These are phyloP conservation scores for Ardeotis arabs DNA, from an alignment of 2,113 vertebrate species.

Conservation along the genomic window DNA sequence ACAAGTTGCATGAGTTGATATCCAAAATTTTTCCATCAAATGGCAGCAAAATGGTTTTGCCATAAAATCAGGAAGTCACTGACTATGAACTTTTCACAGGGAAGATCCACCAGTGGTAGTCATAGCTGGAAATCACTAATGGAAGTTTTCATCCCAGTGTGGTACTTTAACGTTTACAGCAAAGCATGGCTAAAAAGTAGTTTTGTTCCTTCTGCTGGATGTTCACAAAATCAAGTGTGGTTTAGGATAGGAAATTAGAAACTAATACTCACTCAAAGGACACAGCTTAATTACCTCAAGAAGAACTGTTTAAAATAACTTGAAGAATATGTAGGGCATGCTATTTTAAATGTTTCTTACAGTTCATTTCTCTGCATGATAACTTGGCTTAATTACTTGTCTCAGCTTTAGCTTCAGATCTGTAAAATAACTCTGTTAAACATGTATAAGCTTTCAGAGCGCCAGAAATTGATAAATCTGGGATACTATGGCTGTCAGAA, in stretches of 20 bases:
- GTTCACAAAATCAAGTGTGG: not conserved
- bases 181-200: not conserved
- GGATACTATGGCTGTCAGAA: not conserved
- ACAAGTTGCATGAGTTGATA: not conserved
- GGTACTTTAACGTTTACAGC: not conserved
- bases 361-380: constrained; percentile 19
- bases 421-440: not conserved
- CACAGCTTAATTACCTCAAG: constrained; percentile 41
- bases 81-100: not conserved
- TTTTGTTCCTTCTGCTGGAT: not conserved
- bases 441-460: not conserved
- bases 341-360: constrained; percentile 29
- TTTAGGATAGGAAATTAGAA: not conserved
- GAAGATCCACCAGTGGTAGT: not conserved
- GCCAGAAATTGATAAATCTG: constrained; percentile 10
- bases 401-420: constrained; percentile 30
- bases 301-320: constrained; percentile 13
- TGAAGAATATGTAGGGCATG: constrained; percentile 28
- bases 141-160: not conserved
- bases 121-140: not conserved
- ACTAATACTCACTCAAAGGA: not conserved
- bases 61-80: not conserved
- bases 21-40: not conserved
- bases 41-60: not conserved
- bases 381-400: constrained; percentile 46